Conservation (phyloP, 2,888 invertebrate genomes). For the Tinea semifulvella region DNA sequence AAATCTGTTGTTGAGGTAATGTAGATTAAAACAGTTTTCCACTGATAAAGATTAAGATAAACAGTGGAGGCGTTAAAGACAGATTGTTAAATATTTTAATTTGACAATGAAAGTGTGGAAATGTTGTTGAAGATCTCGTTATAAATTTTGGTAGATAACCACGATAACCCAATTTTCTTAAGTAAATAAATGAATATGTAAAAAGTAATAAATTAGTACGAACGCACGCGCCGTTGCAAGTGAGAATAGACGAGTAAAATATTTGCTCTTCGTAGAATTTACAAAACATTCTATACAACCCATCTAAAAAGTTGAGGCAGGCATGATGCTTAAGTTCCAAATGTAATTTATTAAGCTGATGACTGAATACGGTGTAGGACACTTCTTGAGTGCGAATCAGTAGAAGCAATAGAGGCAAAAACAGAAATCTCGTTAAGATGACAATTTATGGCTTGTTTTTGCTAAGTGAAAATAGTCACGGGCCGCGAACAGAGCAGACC, state of each 20-base stretch:
- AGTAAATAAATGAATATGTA: too few relatives aligned
- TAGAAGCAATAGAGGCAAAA: constrained; percentile 38
- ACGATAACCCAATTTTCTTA: too few relatives aligned
- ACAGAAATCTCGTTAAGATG: constrained; percentile 67
- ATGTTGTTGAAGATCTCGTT: background rate
- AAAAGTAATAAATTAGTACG: background rate
- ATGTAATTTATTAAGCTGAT: constrained; percentile 9
- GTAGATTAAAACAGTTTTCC: background rate
- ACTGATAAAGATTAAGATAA: background rate
- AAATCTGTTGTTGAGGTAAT: too few relatives aligned
- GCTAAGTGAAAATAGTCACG: constrained; percentile 66
- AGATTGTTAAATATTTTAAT: background rate
- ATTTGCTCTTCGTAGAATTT: constrained; percentile 3
- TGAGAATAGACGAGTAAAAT: background rate
- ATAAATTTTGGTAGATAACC: background rate
- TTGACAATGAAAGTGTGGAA: background rate
- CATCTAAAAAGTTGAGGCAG: too few relatives aligned
- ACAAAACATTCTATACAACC: constrained; percentile 1
- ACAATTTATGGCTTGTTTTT: constrained; percentile 68
- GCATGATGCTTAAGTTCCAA: background rate
- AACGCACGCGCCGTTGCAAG: background rate
- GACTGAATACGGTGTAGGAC: constrained; percentile 1
- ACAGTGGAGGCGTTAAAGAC: constrained; percentile 3
- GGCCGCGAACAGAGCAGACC: constrained; percentile 56
- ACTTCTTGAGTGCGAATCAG: constrained; percentile 8